Base-by-base conservation (phyloP, 2,113 vertebrate species). In the Xyliphius kryptos region DNA sequence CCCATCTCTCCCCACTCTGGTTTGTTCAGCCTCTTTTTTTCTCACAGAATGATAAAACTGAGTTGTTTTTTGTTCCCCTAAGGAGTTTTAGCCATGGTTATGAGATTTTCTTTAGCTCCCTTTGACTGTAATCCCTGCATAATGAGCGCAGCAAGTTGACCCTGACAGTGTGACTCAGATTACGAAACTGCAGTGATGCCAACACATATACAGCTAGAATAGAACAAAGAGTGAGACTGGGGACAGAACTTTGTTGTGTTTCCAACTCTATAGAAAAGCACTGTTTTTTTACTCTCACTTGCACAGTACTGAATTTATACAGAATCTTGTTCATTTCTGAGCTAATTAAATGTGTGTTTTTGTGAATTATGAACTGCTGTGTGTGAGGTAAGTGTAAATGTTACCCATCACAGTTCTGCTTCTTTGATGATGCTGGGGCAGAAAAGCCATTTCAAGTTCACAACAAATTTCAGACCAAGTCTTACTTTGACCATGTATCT, bases 51-150 rank as follows among this genome's bases (percentile, higher is more conserved):
- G 67, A 69, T 73, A 63, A 73, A 68, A 81, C 77, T 71, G 73
- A 74, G 80, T 83, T 73, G 72, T 68, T 78, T 76, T 68, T 66
- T 46, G 64, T 68, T 49, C 55, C 71, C 69, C n/a, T n/a, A n/a
- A n/a, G n/a, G n/a, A n/a, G n/a, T n/a, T n/a, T 82, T 69, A 61
- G 52, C 17, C 40, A 54, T 61, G 14, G 65, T 72, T 77, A 61
- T 75, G 65, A 77, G 73, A 61, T 63, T 65, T 80, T 71, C 44
- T 56, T 63, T 69, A 63, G 78, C 68, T 67, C 66, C 71, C 63
- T 70, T 76, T 80, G 74, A 67, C 75, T 76, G 40, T 85, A 85
- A 83, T 86, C 82, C 81, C 17, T 56, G 67, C 63, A 73, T 85
- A 85, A 85, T 82, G 76, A 80, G 74, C 59, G 58, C 10, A 20